Evolutionary conservation across 2,888 invertebrate genomes (phyloP), one percentile per base, ranked within the genome.

Genomic region (Cordilura impudica): DNA sequence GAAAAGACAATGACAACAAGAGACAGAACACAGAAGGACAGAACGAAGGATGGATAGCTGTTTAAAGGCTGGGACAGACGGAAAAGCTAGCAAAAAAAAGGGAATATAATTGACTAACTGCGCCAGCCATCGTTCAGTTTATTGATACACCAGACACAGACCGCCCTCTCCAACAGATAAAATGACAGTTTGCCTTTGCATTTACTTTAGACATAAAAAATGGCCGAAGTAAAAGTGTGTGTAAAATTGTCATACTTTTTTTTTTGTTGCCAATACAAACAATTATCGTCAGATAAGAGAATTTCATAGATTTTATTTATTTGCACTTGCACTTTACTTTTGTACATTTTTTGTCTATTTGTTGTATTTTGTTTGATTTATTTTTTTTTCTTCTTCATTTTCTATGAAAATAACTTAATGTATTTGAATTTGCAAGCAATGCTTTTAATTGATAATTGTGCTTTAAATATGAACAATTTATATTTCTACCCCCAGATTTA

Each of bases 391-490:
- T 26, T 4, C 4, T 39, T n/a, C 35, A 39, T 12, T 39, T 21
- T 8, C 23, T 51, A 7, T 19, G 19, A n/a, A 23, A 7, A 14
- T 21, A 4, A 14, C 6, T n/a, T 14, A 21, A 51, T 23, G n/a
- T 51, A 14, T 21, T n/a, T 23, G 29, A 60, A 60, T 10, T 5
- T 26, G 23, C 2, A 39, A 39, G n/a, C 18, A n/a, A 31, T 63
- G 16, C 56, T 54, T 4, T 8, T 39, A 56, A 72, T 65, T 65
- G 56, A 65, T 56, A 65, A 49, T 49, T 72, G 72, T 8, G 72
- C 47, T 65, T 72, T 39, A 31, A 54, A 39, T 19, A 39, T 56
- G 56, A 29, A 2, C 26, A 21, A 56, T 63, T 39, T 39, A 2
- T n/a, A 4, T 39, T 39, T 26, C 6, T 26, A 26, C 26, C 3